These are phyloP conservation scores for Hyperoplus immaculatus DNA, from an alignment of 2,797 vertebrate species.

Conservation along the genomic window DNA sequence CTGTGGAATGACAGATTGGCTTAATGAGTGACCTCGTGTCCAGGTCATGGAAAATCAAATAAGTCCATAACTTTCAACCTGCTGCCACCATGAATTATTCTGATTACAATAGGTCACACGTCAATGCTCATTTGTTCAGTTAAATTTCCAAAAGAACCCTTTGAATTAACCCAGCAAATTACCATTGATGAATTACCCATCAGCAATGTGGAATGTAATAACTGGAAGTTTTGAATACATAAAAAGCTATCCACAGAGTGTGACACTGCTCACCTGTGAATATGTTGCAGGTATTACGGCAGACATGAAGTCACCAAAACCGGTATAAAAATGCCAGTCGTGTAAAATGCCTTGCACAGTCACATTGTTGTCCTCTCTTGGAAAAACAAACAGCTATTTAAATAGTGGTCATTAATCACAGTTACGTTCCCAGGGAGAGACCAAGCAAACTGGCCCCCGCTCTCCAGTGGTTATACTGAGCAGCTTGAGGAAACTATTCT, in stretches of 20 bases:
- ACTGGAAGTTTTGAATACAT: slow-evolving; percentile 21
- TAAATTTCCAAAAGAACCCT: slow-evolving; percentile 63
- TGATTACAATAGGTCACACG: slow-evolving; percentile 55
- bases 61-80: slow-evolving; percentile 49
- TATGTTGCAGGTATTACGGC: slow-evolving; percentile 15
- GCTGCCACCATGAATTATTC: slow-evolving; percentile 56
- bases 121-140: slow-evolving; percentile 62
- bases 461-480: slow-evolving; percentile 68
- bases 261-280: slow-evolving; percentile 11
- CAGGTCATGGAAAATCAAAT: slow-evolving; percentile 66
- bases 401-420: slow-evolving; percentile 82
- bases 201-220: slow-evolving; percentile 28
- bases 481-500: slow-evolving; percentile 75
- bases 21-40: slow-evolving; percentile 53
- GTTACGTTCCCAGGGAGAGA: slow-evolving; percentile 71
- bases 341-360: slow-evolving; percentile 49
- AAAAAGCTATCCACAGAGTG: slow-evolving; percentile 1
- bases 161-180: slow-evolving; percentile 69
- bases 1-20: slow-evolving; percentile 32
- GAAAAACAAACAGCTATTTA: slow-evolving; percentile 76
- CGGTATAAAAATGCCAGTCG: slow-evolving; percentile 50
- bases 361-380: slow-evolving; percentile 60
- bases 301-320: slow-evolving; percentile 18
- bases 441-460: slow-evolving; percentile 67
- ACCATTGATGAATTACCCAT: slow-evolving; percentile 64